Base-by-base conservation (phyloP, 2,888 invertebrate genomes). In the Meta bourneti region DNA sequence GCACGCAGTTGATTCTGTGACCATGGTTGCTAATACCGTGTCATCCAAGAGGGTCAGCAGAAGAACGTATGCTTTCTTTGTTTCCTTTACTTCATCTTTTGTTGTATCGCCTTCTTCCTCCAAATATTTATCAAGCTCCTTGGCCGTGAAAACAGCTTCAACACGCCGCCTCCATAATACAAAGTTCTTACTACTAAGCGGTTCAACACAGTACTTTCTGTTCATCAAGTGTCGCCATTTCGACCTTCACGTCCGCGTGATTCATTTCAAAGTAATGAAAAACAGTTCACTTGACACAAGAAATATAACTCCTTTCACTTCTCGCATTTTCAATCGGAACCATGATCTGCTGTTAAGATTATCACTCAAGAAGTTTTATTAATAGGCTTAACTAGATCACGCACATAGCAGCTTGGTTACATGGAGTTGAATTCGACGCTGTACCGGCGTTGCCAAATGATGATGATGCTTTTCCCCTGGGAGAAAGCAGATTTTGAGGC, bases 41-140 rank as follows among this genome's bases (percentile, higher is more conserved):
- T 61, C 61, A 61, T 61, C 61, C 61, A 61, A 13, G 9, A 61
- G 61, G 11, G 61, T 61, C 6, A 61, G 6, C 9, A 61, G 61
- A 9, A 61, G 13, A 61, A 13, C 61, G 13, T 61, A 61, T 6
- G 61, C 61, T 6, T 61, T 61, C 61, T 61, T 61, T 9, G 61
- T 13, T 11, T 61, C 61, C 13, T 13, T 1, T 13, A 61, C 61
- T 61, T 61, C 61, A 61, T 9, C 13, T 5, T 61, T 13, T 9
- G 61, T 61, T 61, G 9, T 13, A 61, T 0, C 61, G 9, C 61
- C 61, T 9, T 4, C 13, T 61, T 61, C 61, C 6, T 77, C 49
- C 49, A 77, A 77, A 49, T 48, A 77, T 0, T 77, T 77, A 1
- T 77, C 77, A 9, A 77, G 77, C 13, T n/a, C 77, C 6, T 77